These are phyloP conservation scores for Pipistrellus nathusii DNA, from an alignment of 2,797 vertebrate genomes.

Conservation along the genomic window DNA sequence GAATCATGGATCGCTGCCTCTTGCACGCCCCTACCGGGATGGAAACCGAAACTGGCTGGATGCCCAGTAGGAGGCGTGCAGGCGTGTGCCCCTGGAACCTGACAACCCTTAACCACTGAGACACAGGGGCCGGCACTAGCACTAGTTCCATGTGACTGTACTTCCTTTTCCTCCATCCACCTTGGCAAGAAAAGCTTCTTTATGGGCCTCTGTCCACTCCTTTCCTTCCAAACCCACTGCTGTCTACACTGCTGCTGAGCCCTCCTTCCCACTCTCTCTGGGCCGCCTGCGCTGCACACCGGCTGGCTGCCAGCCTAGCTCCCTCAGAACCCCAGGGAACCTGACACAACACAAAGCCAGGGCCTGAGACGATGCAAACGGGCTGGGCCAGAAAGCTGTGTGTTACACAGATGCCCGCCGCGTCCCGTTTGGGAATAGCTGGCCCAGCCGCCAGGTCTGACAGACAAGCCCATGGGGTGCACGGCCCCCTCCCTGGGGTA, in stretches of 20 bases:
- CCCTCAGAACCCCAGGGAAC: not conserved
- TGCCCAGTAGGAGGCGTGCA: too few relatives aligned
- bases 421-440: fast-evolving
- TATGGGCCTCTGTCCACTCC: not conserved
- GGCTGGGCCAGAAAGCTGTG: not conserved
- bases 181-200: not conserved
- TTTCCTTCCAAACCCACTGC: not conserved
- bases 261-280: not conserved
- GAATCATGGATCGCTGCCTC: too few relatives aligned
- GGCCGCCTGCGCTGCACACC: not conserved
- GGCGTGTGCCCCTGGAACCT: too few relatives aligned
- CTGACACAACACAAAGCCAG: not conserved
- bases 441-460: fast-evolving
- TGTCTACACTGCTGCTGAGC: not conserved
- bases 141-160: not conserved
- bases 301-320: not conserved
- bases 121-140: too few relatives aligned
- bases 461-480: fast-evolving
- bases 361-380: not conserved
- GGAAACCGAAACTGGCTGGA: too few relatives aligned
- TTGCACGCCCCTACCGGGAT: too few relatives aligned
- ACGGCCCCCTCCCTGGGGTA: not conserved
- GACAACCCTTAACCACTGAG: too few relatives aligned
- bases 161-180: not conserved
- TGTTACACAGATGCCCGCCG: not conserved